Conservation (phyloP, 2,797 vertebrate species). For the Gouania willdenowi region DNA sequence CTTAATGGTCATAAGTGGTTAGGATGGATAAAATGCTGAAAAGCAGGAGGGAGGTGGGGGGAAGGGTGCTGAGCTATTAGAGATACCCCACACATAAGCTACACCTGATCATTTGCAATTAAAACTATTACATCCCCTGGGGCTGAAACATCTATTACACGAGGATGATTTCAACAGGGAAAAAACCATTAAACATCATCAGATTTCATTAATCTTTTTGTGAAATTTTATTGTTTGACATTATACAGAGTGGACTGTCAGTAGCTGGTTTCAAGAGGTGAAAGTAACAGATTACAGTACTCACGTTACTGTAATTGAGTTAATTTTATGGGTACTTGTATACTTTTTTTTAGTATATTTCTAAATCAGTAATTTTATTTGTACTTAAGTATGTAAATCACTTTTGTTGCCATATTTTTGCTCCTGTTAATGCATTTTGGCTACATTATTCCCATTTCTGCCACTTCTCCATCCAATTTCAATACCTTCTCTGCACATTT, state of each 20-base stretch:
- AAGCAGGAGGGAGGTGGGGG: constrained; percentile 14
- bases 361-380: no score
- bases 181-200: constrained; percentile 6
- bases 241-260: background rate
- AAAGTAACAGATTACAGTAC: no score
- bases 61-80: constrained; percentile 28
- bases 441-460: no score
- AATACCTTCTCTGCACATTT: no score
- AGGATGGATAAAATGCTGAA: constrained; percentile 31
- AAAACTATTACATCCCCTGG: constrained; percentile 17
- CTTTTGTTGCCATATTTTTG: no score
- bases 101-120: constrained; percentile 22
- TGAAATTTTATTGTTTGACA: background rate
- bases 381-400: no score
- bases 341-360: no score
- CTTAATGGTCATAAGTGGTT: constrained; percentile 21
- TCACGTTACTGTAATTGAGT: no score
- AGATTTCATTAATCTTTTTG: background rate
- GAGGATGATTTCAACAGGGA: constrained; percentile 18
- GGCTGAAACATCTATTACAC: constrained; percentile 20
- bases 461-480: no score
- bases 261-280: background rate
- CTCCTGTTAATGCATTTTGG: no score
- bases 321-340: no score
- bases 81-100: constrained; percentile 26